Conservation (phyloP, 2,113 vertebrate species). For the Elephas maximus region DNA sequence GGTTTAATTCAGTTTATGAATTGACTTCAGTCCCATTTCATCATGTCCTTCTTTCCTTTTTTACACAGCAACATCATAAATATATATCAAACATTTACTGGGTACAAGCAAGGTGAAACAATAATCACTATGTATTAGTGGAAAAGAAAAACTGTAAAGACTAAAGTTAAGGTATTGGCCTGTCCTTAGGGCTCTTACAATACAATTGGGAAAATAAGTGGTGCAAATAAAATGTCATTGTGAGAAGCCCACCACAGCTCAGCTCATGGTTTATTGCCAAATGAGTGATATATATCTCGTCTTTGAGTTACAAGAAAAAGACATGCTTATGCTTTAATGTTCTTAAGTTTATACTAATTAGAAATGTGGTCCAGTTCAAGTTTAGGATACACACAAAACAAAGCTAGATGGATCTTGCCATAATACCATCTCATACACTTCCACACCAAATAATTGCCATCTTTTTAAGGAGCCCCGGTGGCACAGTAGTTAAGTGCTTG, state of each 20-base stretch:
- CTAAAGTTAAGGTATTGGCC: neutral
- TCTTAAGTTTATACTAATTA: neutral
- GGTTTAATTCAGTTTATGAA: neutral
- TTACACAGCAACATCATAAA: neutral
- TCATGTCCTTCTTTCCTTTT: neutral
- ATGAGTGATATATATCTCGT: fast-evolving
- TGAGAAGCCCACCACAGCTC: fast-evolving
- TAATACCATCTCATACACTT: neutral
- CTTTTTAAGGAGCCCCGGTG: neutral
- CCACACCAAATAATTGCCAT: neutral
- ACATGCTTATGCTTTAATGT: fast-evolving
- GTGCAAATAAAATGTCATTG: fast-evolving
- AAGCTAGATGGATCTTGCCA: neutral
- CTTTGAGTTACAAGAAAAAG: neutral
- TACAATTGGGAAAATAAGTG: fast-evolving
- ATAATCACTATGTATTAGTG: no score
- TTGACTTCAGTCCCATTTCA: neutral
- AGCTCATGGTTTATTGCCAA: neutral
- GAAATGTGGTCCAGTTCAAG: neutral
- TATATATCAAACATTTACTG: neutral
- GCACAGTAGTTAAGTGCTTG: neutral
- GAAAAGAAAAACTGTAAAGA: neutral
- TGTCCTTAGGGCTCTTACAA: fast-evolving
- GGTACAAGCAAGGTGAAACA: neutral
- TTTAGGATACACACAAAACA: neutral